These are phyloP conservation scores for Steinernema carpocapsae DNA, from an alignment of 2,888 invertebrate species.

Conservation along the genomic window DNA sequence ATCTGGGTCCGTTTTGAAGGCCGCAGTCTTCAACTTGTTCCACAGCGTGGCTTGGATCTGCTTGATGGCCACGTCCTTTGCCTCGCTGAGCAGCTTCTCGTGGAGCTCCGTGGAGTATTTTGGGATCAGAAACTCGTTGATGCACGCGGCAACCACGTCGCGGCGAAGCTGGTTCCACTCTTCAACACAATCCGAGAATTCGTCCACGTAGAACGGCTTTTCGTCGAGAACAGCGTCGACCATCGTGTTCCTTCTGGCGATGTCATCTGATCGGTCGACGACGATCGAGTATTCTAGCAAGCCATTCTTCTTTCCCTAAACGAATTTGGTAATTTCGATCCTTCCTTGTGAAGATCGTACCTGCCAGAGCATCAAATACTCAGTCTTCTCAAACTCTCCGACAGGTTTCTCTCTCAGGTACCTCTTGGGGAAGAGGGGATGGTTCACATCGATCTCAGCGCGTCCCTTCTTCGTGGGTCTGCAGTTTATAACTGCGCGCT, in stretches of 20 bases:
- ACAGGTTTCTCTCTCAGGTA: conserved; percentile 92
- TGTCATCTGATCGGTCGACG: conserved; percentile 40
- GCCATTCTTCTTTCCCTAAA: conserved; percentile 48
- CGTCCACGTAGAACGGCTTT: conserved; percentile 47
- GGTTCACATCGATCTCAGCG: conserved; percentile 93
- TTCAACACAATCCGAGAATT: conserved; percentile 55
- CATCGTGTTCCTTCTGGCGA: conserved; percentile 27
- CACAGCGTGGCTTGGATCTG: conserved; percentile 71
- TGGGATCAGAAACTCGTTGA: conserved; percentile 86
- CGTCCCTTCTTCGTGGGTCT: conserved; percentile 86
- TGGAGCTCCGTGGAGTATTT: conserved; percentile 85
- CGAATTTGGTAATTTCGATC: neutral
- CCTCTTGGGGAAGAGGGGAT: conserved; percentile 78
- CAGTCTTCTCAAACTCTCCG: conserved; percentile 84
- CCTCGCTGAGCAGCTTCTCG: conserved; percentile 81
- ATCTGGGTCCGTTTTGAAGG: conserved; percentile 45
- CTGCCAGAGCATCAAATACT: conserved; percentile 75
- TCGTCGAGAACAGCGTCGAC: conserved; percentile 35
- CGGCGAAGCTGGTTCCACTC: conserved; percentile 91
- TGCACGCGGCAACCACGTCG: conserved; percentile 81
- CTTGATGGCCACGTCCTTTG: conserved; percentile 74
- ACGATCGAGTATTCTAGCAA: conserved; percentile 48
- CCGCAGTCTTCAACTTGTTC: conserved; percentile 41
- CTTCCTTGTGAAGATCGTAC: neutral
- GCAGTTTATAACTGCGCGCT: conserved; percentile 83